phyloP scores from a whole-genome alignment of 2,888 invertebrate genomes.

The Crioceris asparagi region DNA sequence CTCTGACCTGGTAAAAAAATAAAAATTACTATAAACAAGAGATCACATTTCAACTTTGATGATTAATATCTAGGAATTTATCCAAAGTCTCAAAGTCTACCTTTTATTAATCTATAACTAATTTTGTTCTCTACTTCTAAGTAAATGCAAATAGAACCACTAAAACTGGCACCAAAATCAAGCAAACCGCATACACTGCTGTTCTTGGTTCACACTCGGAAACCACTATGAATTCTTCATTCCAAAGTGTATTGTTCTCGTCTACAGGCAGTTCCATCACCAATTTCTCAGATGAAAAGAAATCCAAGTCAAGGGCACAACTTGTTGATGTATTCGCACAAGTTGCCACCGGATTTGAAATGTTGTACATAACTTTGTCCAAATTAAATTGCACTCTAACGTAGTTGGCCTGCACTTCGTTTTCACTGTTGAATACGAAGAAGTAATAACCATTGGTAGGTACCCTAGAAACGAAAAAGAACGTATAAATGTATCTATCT shows the following conservation, averaged over 20 bases:
- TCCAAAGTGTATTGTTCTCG: slow-evolving; percentile 56
- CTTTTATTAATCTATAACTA: not conserved
- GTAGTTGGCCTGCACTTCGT: slow-evolving; percentile 62
- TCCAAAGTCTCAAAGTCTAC: not conserved
- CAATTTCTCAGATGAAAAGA: slow-evolving; percentile 59
- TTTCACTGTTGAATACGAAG: slow-evolving; percentile 74
- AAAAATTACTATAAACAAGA: too few relatives aligned
- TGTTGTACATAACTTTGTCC: slow-evolving; percentile 60
- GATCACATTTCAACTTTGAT: too few relatives aligned
- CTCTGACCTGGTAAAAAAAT: too few relatives aligned
- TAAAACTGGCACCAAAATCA: slow-evolving; percentile 58
- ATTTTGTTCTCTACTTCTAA: slow-evolving; percentile 31
- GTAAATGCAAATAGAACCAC: slow-evolving; percentile 64
- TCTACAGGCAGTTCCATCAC: slow-evolving; percentile 57
- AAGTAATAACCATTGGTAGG: slow-evolving; percentile 71
- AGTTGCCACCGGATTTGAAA: slow-evolving; percentile 47
- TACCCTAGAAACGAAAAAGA: slow-evolving; percentile 53
- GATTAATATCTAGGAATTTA: too few relatives aligned
- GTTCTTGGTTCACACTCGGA: slow-evolving; percentile 68
- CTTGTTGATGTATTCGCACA: slow-evolving; percentile 53
- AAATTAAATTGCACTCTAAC: slow-evolving; percentile 58
- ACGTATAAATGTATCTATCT: too few relatives aligned
- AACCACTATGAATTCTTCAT: slow-evolving; percentile 61
- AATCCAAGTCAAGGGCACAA: slow-evolving; percentile 54
- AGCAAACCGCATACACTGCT: slow-evolving; percentile 55